Base-by-base conservation (phyloP, 2,113 vertebrate genomes). In the Cynocephalus volans region DNA sequence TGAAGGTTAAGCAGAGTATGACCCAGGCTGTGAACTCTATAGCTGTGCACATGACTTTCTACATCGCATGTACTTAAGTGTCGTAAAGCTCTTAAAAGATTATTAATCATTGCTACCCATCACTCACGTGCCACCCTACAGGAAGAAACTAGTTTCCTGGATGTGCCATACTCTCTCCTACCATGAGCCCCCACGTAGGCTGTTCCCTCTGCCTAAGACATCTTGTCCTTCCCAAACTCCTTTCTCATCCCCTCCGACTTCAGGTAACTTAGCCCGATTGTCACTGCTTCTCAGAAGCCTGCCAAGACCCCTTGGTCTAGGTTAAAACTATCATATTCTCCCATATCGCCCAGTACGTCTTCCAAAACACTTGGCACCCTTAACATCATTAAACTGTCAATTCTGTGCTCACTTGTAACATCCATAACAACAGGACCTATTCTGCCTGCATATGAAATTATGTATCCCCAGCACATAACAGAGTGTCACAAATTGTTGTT, bases 141-240 rank as follows among this genome's bases (percentile, higher is more conserved):
- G 9, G 6, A 26, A 18, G 52, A 80, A 69, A 14, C 52, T 2
- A 8, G 23, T 58, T 83, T 41, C 75, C 83, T 3, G 1, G 19
- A 8, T 33, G 28, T 10, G 33, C 69, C 52, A 9, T 0, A 6
- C 4, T 33, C 8, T 50, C 41, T 26, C 50, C 10, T 50, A 36
- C 1, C 26, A 13, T 0, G 2, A 24, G 1, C 50, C 54, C 28
- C n/a, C 36, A 6, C 0, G 2, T 2, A 28, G 84, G n/a, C 65
- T 76, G 24, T 17, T 70, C 3, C 26, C 19, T 83, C 75, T 58
- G 56, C 56, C 12, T 5, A 17, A 52, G 69, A 60, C 76, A 36
- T 4, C 5, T 36, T 26, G 76, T 83, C 23, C 0, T 2, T 23
- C 50, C 15, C 31, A 31, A 41, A 13, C 15, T 21, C 58, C 14